Evolutionary conservation across 2,113 vertebrate species (phyloP).

Genomic region (Struthio camelus): DNA sequence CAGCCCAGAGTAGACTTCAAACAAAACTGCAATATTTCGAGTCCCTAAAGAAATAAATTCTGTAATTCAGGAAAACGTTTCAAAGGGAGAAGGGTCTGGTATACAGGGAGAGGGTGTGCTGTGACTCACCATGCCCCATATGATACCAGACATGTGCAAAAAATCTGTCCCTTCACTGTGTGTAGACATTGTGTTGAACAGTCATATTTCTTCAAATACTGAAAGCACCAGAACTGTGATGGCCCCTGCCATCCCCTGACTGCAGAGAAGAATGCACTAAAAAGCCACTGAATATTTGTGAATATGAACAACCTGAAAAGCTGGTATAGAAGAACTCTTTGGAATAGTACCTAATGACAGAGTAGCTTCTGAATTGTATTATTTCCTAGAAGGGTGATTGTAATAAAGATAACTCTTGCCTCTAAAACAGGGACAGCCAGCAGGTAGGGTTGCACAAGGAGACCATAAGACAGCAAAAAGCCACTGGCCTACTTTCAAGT

Average conservation of each 20-base stretch:
- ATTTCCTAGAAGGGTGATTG: background rate
- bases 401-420: background rate
- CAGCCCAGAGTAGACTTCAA: background rate
- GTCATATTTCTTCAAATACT: background rate
- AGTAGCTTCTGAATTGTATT: background rate
- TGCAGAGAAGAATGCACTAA: background rate
- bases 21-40: background rate
- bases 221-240: background rate
- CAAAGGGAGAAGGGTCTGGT: background rate
- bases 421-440: background rate
- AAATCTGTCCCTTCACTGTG: background rate
- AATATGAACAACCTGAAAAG: background rate
- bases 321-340: background rate
- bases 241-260: background rate
- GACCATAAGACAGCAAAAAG: background rate
- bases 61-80: background rate
- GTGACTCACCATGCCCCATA: background rate
- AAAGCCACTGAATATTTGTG: background rate
- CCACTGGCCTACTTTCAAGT: background rate
- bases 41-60: background rate
- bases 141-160: background rate
- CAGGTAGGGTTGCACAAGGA: background rate
- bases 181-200: background rate
- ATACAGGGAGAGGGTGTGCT: background rate
- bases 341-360: background rate